A percentile compares a stretch with the other conserved stretches of the same genome.
Conservation (phyloP, 2,888 invertebrate species). For the Standfussiana lucernea region DNA sequence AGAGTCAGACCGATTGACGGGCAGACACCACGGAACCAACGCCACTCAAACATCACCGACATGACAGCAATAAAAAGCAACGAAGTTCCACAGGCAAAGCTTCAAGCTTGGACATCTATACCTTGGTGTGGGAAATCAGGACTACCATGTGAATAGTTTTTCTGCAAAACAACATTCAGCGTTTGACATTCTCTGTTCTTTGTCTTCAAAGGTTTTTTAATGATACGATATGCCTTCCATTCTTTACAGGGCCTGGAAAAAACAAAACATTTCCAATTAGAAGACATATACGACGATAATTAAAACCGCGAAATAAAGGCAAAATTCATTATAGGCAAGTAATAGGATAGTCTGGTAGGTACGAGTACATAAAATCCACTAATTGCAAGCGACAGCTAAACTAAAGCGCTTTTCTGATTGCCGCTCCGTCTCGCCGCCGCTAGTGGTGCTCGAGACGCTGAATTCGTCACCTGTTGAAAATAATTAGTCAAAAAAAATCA, state of each 20-base stretch:
- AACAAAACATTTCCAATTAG: slow-evolving; percentile 45
- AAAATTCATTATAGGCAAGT: slow-evolving; percentile 68
- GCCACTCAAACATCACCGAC: slow-evolving; percentile 38
- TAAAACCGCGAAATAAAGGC: slow-evolving; percentile 59
- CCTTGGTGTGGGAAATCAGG: background rate
- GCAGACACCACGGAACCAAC: slow-evolving; percentile 21
- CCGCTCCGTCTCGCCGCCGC: slow-evolving; percentile 80
- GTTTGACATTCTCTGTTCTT: slow-evolving; percentile 9
- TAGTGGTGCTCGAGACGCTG: slow-evolving; percentile 88
- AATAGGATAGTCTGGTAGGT: slow-evolving; percentile 67
- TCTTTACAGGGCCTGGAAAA: slow-evolving; percentile 17
- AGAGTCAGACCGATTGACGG: slow-evolving; percentile 18
- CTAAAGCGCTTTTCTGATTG: slow-evolving; percentile 83
- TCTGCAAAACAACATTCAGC: slow-evolving; percentile 11
- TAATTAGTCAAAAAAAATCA: slow-evolving; percentile 91
- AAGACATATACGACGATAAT: slow-evolving; percentile 49
- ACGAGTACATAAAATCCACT: slow-evolving; percentile 77
- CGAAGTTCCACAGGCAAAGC: slow-evolving; percentile 18
- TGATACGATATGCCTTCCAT: slow-evolving; percentile 16
- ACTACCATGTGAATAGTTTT: background rate
- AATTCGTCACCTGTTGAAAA: slow-evolving; percentile 91
- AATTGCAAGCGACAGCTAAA: slow-evolving; percentile 87
- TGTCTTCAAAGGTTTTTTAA: slow-evolving; percentile 21
- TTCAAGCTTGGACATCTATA: slow-evolving; percentile 14
- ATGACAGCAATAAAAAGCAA: slow-evolving; percentile 25